Base-by-base conservation (phyloP, 2,113 vertebrate genomes). In the Cephalopterus ornatus region DNA sequence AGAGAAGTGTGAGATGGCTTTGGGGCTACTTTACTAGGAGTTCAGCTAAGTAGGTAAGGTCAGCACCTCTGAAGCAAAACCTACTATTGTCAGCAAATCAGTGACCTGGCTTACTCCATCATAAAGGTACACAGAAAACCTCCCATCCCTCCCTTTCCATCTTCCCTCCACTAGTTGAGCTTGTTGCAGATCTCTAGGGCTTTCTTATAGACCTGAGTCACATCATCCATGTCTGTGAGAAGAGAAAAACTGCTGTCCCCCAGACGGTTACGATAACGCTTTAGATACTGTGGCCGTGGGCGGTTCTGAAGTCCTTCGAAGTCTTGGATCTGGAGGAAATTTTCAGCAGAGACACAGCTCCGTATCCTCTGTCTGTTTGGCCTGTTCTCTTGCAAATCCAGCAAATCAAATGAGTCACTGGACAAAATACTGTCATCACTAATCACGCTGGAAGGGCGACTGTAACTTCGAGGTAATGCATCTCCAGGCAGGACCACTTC, bases 171-270 rank as follows among this genome's bases (percentile, higher is more conserved):
- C 97, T 98, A 99, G 97, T 98, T 98, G 97, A 99, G 98, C 86
- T 98, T 99, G 98, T 98, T 99, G 97, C 98, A 99, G 96, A 99
- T 99, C 97, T 99, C 99, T 95, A 99, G 98, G 94, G 99, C 99
- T 98, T 99, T 99, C 98, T 99, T 99, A 97, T 99, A 99, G 96
- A 99, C 99, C 98, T 99, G 99, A 98, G 99, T 99, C 98, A 99
- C 97, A 44, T 99, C 99, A 92, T 98, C 98, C 98, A 99, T 98
- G 97, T 99, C 99, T 58, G 98, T 98, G 85, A 99, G 98, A 97
- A 99, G 98, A 86, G 99, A 99, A 98, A 99, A 99, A 98, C 99
- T 99, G 97, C 99, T 99, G 98, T 99, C 99, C 68, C 98, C 98
- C 65, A 98, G 98, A 77, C 98, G 98, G 91, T 99, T 98, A 75